Evolutionary conservation across 2,113 vertebrate genomes (phyloP).

Genomic region (Osmerus mordax): DNA sequence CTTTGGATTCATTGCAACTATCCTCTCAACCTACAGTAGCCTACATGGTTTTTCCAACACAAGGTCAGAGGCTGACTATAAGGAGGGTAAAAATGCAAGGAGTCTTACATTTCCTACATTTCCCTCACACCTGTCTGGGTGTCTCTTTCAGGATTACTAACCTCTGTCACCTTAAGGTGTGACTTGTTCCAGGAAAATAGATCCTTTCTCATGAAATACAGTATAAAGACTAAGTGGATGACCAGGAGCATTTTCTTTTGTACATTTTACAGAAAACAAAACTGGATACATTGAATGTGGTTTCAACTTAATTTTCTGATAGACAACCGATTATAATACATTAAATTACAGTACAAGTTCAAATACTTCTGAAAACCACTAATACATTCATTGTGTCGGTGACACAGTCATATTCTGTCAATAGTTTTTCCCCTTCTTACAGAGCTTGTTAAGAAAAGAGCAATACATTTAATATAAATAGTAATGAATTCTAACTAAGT

Average conservation of each 20-base stretch:
- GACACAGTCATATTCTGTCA: slow-evolving; percentile 57
- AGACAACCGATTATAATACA: neutral
- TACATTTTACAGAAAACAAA: too few species aligned
- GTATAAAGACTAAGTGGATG: slow-evolving; percentile 24
- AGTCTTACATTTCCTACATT: neutral
- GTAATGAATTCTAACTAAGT: slow-evolving; percentile 20
- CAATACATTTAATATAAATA: slow-evolving; percentile 11
- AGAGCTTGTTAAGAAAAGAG: slow-evolving; percentile 22
- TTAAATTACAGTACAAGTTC: neutral
- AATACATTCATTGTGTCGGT: slow-evolving; percentile 30
- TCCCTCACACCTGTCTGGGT: neutral
- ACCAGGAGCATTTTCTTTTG: neutral
- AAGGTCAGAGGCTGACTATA: too few species aligned
- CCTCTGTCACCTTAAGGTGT: neutral
- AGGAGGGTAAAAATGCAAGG: too few species aligned
- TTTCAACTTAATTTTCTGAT: too few species aligned
- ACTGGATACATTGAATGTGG: too few species aligned
- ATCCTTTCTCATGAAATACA: slow-evolving; percentile 47
- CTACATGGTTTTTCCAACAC: too few species aligned
- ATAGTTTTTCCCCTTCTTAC: slow-evolving; percentile 6
- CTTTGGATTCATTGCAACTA: too few species aligned
- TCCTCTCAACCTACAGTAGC: too few species aligned
- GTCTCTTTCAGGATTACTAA: slow-evolving; percentile 1
- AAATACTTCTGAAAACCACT: slow-evolving; percentile 17
- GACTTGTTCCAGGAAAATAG: slow-evolving; percentile 39